Base-by-base conservation (phyloP, 2,888 invertebrate species). In the Rosalia funebris region DNA sequence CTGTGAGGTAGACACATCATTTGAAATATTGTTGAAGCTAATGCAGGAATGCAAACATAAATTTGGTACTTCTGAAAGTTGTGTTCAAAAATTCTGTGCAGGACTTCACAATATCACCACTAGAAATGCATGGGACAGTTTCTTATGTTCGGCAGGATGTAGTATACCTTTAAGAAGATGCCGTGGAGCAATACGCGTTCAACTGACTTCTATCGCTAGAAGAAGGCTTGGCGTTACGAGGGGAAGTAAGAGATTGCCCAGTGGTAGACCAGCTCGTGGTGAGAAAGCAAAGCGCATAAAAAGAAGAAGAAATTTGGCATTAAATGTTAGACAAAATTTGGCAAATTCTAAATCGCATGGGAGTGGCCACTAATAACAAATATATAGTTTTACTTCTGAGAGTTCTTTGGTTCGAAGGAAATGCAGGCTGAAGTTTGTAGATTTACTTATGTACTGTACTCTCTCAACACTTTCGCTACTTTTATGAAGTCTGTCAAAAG, bases 181-280 rank as follows among this genome's bases (percentile, higher is more conserved):
- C 54, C 39, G 58, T 52, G 31, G 46, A 11, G 46, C 58, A 10
- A 62, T 62, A 36, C 47, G 54, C 12, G 58, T 62, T 14, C 58
- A 58, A 48, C 58, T 58, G n/a, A 54, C 58, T n/a, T 11, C 62
- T 19, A 57, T 62, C 14, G 57, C 58, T 11, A 53, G 61, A 62
- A 62, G 50, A 58, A 52, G 46, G n/a, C 50, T 58, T 44, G 56
- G 56, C 15, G 36, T 60, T 16, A 55, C 54, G 5, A 54, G 47
- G 41, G 50, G 55, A 32, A 58, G 57, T 19, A 62, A 54, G 52
- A 15, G 57, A 39, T 16, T 61, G 53, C 57, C 52, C 41, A 37
- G 36, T 50, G 56, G 50, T 25, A 50, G 48, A 45, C 53, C 54
- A 45, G 39, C 53, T 34, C 48, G 46, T 15, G 46, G 15, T 50